Conservation (phyloP, 2,797 vertebrate genomes). For the Poliocrania exsul region DNA sequence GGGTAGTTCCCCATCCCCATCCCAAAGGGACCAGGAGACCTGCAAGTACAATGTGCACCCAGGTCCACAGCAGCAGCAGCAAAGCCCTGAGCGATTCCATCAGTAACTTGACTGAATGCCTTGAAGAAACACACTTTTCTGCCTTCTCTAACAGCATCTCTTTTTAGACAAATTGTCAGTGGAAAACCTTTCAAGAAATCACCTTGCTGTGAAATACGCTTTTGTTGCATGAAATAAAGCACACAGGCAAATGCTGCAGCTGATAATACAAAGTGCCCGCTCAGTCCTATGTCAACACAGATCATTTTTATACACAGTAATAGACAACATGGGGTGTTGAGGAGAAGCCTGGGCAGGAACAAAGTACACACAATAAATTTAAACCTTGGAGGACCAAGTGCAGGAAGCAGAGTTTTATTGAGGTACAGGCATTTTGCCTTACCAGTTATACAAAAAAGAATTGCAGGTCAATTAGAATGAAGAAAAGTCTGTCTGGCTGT, state of each 20-base stretch:
- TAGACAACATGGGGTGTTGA: neutral
- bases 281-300: conserved; percentile 60
- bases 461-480: neutral
- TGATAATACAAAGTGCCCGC: conserved; percentile 47
- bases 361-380: neutral
- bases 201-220: conserved; percentile 54
- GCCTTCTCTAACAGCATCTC: neutral
- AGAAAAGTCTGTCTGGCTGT: neutral
- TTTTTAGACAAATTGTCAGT: conserved; percentile 36
- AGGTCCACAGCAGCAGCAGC: neutral
- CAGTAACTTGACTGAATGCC: neutral
- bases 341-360: neutral
- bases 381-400: neutral
- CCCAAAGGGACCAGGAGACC: neutral
- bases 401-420: neutral
- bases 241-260: conserved; percentile 31
- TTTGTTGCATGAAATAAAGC: conserved; percentile 57
- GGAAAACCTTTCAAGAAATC: conserved; percentile 56
- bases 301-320: conserved; percentile 53
- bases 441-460: neutral
- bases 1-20: neutral
- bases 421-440: neutral
- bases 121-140: conserved; percentile 13
- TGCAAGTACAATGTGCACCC: neutral
- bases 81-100: neutral